Percentiles rank a stretch among this genome's conserved stretches.
These are phyloP conservation scores for Diorhabda elongata DNA, from an alignment of 1,140 invertebrate genomes.

Conservation along the genomic window DNA sequence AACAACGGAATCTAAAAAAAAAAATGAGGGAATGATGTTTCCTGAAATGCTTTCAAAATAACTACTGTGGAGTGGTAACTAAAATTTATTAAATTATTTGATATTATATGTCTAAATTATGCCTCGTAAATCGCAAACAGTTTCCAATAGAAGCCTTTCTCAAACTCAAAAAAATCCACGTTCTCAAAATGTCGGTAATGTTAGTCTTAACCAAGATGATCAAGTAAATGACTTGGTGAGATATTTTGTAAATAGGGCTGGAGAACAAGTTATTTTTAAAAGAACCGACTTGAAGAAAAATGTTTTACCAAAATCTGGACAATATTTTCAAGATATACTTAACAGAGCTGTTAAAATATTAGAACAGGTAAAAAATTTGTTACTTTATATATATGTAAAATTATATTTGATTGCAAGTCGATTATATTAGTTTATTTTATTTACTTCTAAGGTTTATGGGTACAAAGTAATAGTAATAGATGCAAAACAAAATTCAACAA, in stretches of 20 bases:
- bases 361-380: conserved; percentile 24
- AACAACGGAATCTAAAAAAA: no score
- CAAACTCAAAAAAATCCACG: conserved; percentile 17
- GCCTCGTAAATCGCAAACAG: conserved; percentile 9
- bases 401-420: no score
- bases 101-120: not conserved
- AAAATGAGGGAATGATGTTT: no score
- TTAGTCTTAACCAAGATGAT: conserved; percentile 21
- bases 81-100: no score
- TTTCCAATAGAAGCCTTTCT: conserved; percentile 4
- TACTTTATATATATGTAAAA: not conserved
- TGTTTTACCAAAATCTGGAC: conserved; percentile 26
- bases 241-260: conserved; percentile 32
- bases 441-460: conserved; percentile 34
- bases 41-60: no score
- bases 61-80: no score
- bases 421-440: not conserved
- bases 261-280: conserved; percentile 27
- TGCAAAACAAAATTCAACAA: conserved; percentile 21
- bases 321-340: conserved; percentile 29
- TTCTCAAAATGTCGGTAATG: conserved; percentile 9
- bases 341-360: conserved; percentile 25
- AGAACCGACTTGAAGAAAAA: conserved; percentile 33
- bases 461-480: conserved; percentile 35
- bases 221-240: conserved; percentile 31